Evolutionary conservation across 2,113 vertebrate genomes (phyloP).

Genomic region (Anser cygnoides): DNA sequence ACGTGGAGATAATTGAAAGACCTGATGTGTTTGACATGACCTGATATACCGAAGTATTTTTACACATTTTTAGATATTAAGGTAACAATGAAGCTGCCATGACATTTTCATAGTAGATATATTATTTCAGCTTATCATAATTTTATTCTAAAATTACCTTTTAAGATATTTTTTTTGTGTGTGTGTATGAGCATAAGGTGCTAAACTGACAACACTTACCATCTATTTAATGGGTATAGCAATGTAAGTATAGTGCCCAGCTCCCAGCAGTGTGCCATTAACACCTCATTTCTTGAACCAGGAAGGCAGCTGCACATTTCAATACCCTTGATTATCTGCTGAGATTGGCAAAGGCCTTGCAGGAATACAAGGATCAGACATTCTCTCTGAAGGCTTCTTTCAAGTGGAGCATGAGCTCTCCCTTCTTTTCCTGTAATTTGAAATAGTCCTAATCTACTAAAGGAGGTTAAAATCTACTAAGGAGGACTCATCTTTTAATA

Average conservation of each 20-base stretch:
- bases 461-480: background rate
- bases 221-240: background rate
- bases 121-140: background rate
- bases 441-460: background rate
- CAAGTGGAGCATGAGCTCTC: background rate
- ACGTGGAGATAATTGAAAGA: conserved; percentile 35
- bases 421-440: background rate
- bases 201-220: background rate
- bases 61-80: background rate
- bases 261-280: background rate
- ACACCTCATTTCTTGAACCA: background rate
- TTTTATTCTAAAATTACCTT: background rate
- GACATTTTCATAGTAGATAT: background rate
- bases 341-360: background rate
- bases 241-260: background rate
- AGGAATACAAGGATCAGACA: background rate
- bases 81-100: background rate
- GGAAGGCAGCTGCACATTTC: conserved; percentile 9
- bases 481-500: background rate
- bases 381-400: background rate
- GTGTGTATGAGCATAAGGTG: background rate
- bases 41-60: background rate
- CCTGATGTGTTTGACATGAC: background rate
- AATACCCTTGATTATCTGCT: background rate
- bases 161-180: background rate